Evolutionary conservation across 1,140 invertebrate species (phyloP), one percentile per base, ranked within the genome.

Genomic region (Nasonia giraulti): DNA sequence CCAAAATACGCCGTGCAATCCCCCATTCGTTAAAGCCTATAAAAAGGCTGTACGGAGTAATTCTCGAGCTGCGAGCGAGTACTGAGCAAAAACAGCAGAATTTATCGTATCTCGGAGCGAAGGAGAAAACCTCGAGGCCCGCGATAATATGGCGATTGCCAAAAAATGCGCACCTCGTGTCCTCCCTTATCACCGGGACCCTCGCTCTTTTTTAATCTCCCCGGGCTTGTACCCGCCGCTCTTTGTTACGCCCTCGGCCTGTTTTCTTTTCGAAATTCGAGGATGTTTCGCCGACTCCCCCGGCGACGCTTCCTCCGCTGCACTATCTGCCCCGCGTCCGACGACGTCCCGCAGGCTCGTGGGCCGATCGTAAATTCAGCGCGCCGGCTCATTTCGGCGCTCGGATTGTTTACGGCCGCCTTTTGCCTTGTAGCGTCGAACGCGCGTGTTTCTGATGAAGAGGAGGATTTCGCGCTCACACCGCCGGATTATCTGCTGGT

Each of bases 201-300:
- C 81, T 75, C 55, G 23, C 55, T 74, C 80, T 76, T 76, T 82
- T 82, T 82, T 82, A 82, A 82, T 82, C 73, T 82, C 31, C 20
- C 40, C 79, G 68, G 55, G 55, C 69, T 80, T 80, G 44, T 80
- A 27, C 0, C 31, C 44, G 47, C 23, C 80, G 23, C 68, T 33
- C 31, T 55, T 74, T 37, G 44, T 71, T 50, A 17, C 20, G 68
- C 17, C 44, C 23, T 14, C 6, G 11, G 17, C 55, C 27, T 8
- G 69, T 81, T 44, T 81, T 81, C 50, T 81, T 81, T 80, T 82
- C 23, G 31, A 74, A 80, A 47, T 80, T 73, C 79, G 44, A 14
- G 68, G 68, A 23, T 71, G 68, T 73, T 73, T 31, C 37, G 12
- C 27, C 62, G 37, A 23, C 44, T 73, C 68, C 14, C 79, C 44